These are phyloP conservation scores for Podarcis lilfordi DNA, from an alignment of 2,797 vertebrate genomes.

Conservation along the genomic window DNA sequence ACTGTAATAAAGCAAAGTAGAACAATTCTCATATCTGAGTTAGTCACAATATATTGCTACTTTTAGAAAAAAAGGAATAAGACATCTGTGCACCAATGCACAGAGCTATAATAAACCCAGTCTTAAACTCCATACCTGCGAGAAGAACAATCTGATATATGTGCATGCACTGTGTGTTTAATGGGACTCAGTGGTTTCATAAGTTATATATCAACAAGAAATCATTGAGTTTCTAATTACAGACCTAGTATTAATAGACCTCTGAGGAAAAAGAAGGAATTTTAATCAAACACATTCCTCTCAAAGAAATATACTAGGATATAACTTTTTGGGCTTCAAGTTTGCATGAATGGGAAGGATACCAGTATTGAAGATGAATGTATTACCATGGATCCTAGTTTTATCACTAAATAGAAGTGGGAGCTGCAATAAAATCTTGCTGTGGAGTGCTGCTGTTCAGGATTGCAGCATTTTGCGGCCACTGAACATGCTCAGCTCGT, in stretches of 20 bases:
- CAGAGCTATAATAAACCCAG: slow-evolving; percentile 6
- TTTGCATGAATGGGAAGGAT: background rate
- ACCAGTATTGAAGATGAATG: background rate
- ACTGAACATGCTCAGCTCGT: background rate
- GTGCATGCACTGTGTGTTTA: background rate
- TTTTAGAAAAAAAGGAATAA: background rate
- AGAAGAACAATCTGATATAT: slow-evolving; percentile 15
- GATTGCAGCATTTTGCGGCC: background rate
- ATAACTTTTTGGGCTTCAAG: background rate
- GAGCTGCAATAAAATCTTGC: too few relatives aligned
- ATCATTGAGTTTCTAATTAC: background rate
- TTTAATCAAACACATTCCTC: slow-evolving; percentile 38
- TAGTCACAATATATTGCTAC: background rate
- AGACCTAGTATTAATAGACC: slow-evolving; percentile 14
- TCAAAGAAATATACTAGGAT: background rate
- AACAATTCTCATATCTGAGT: background rate
- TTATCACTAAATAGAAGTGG: background rate
- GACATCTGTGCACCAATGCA: background rate
- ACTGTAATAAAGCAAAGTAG: background rate
- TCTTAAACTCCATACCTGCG: background rate
- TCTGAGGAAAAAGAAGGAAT: slow-evolving; percentile 29
- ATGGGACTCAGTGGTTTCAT: slow-evolving; percentile 3
- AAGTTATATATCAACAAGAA: slow-evolving; percentile 27
- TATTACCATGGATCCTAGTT: background rate
- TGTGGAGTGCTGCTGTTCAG: background rate